These are phyloP conservation scores for Malurus splendens DNA, from an alignment of 2,797 vertebrate genomes.

Conservation along the genomic window DNA sequence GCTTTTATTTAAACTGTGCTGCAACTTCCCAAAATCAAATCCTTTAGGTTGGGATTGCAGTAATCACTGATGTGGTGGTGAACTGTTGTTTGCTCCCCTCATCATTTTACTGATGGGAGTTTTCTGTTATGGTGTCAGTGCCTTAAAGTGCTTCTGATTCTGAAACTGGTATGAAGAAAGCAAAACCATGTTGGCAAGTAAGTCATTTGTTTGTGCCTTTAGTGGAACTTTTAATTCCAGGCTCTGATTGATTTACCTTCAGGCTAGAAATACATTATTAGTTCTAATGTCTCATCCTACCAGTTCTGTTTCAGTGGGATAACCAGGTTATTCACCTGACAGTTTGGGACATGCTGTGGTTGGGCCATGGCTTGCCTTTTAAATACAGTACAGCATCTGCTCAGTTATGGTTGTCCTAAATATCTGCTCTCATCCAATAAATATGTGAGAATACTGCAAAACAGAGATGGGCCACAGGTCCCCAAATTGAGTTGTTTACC, in stretches of 20 bases:
- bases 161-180: neutral
- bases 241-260: conserved; percentile 17
- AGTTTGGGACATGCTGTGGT: neutral
- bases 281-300: neutral
- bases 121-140: neutral
- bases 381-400: neutral
- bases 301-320: neutral
- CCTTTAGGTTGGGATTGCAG: neutral
- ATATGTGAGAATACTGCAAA: neutral
- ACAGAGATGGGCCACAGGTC: neutral
- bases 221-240: conserved; percentile 23
- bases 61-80: neutral
- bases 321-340: neutral
- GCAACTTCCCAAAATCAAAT: neutral
- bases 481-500: neutral
- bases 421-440: neutral
- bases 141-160: neutral
- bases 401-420: neutral
- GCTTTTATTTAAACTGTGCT: neutral
- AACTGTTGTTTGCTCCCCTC: neutral
- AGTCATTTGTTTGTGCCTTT: neutral
- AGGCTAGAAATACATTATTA: neutral
- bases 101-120: neutral
- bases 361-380: neutral
- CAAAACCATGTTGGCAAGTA: neutral